A percentile compares a stretch with the other conserved stretches of the same genome.
Conservation (phyloP, 2,113 vertebrate genomes). For the human (Homo sapiens) region DNA sequence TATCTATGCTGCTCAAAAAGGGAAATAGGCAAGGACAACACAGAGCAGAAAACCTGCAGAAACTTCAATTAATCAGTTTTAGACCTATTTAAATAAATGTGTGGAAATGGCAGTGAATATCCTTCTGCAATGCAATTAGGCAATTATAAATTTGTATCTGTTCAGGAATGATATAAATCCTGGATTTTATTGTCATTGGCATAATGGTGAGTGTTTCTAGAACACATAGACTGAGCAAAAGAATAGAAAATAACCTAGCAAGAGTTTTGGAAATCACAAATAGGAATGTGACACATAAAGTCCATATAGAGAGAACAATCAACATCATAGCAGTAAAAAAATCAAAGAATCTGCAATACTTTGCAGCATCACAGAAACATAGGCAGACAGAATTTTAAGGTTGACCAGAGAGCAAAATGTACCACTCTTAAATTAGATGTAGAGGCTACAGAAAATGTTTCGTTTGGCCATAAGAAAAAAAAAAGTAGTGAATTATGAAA, state of each 20-base stretch:
- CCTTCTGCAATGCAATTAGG: not conserved
- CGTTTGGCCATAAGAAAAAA: not conserved
- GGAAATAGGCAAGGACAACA: not conserved
- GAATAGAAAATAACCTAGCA: not conserved
- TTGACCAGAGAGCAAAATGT: not conserved
- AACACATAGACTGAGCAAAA: not conserved
- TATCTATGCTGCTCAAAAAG: not conserved
- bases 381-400: not conserved
- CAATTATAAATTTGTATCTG: not conserved
- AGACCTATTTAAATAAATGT: not conserved
- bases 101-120: not conserved
- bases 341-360: not conserved
- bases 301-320: not conserved
- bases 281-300: not conserved
- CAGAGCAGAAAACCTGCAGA: not conserved
- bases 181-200: not conserved
- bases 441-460: rapidly evolving
- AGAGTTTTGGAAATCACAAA: not conserved
- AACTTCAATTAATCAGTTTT: not conserved
- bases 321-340: not conserved
- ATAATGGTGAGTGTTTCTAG: not conserved
- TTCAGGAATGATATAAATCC: not conserved
- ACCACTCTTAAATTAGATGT: not conserved
- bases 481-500: rapidly evolving
- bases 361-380: not conserved